These are phyloP conservation scores for Periophthalmus modestus DNA, from an alignment of 2,113 vertebrate species.

Conservation along the genomic window DNA sequence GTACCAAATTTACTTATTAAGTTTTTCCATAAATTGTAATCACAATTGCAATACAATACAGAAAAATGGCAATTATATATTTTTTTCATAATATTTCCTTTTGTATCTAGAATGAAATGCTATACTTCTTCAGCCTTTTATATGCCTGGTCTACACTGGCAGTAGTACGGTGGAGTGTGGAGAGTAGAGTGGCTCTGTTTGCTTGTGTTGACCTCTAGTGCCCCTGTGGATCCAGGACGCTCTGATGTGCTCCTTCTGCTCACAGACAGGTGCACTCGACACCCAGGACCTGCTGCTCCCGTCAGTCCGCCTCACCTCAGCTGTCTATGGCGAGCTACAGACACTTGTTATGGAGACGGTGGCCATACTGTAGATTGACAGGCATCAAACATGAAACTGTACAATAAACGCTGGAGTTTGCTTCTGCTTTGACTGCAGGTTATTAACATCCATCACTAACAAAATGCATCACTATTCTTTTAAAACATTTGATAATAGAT, in stretches of 20 bases:
- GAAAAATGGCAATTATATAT: no score
- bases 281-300: slow-evolving; percentile 43
- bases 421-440: neutral
- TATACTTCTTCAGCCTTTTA: neutral
- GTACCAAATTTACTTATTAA: no score
- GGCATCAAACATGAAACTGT: neutral
- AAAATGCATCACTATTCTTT: no score
- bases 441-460: no score
- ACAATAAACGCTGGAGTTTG: neutral
- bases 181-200: neutral
- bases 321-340: slow-evolving; percentile 5
- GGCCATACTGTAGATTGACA: neutral
- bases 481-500: no score
- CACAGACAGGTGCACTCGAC: slow-evolving; percentile 63
- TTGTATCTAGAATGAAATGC: neutral
- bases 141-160: neutral
- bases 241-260: slow-evolving; percentile 70
- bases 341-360: neutral
- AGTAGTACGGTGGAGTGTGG: neutral
- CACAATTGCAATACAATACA: no score
- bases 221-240: slow-evolving; percentile 40
- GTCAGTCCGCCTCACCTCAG: slow-evolving; percentile 48
- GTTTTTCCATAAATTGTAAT: no score
- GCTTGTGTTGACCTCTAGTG: slow-evolving; percentile 24
- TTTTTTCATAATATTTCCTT: neutral